Evolutionary conservation across 2,888 invertebrate species (phyloP).

Genomic region (Lochmaea crataegi): DNA sequence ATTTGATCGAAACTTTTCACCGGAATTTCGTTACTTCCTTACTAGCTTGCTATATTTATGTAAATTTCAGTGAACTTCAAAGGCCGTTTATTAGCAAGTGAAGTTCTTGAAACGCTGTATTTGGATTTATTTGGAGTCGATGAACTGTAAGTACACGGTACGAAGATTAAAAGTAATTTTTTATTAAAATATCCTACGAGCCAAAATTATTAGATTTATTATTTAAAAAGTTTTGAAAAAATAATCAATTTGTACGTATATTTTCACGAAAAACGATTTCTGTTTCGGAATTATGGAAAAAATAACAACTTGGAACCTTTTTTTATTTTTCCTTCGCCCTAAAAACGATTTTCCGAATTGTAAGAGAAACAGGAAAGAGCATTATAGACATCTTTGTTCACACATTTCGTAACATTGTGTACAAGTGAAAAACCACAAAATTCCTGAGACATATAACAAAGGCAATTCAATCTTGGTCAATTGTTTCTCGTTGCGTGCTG

Average conservation of each 20-base stretch:
- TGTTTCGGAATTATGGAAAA: neutral
- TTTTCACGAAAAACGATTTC: neutral
- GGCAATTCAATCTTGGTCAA: conserved; percentile 37
- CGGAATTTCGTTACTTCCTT: neutral
- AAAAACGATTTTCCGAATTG: conserved; percentile 1
- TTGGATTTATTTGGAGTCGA: neutral
- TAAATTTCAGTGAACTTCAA: conserved; percentile 15
- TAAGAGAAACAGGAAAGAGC: neutral
- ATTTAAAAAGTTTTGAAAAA: too few species aligned
- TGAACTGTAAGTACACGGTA: neutral
- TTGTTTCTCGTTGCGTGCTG: conserved; percentile 44
- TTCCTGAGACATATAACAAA: conserved; percentile 26
- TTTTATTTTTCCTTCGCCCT: neutral
- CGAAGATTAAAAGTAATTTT: neutral
- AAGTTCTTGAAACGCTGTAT: conserved; percentile 5
- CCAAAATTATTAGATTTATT: neutral
- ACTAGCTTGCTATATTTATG: conserved; percentile 15
- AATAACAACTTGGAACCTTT: neutral
- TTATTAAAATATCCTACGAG: neutral
- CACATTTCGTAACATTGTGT: conserved; percentile 21
- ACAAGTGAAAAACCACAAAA: conserved; percentile 22
- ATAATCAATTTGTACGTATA: too few species aligned
- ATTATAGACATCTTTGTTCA: conserved; percentile 25
- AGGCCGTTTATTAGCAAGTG: conserved; percentile 12
- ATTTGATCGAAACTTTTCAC: conserved; percentile 11